phyloP scores from a whole-genome alignment of 2,888 invertebrate genomes.

The Caenorhabditis auriculariae region DNA sequence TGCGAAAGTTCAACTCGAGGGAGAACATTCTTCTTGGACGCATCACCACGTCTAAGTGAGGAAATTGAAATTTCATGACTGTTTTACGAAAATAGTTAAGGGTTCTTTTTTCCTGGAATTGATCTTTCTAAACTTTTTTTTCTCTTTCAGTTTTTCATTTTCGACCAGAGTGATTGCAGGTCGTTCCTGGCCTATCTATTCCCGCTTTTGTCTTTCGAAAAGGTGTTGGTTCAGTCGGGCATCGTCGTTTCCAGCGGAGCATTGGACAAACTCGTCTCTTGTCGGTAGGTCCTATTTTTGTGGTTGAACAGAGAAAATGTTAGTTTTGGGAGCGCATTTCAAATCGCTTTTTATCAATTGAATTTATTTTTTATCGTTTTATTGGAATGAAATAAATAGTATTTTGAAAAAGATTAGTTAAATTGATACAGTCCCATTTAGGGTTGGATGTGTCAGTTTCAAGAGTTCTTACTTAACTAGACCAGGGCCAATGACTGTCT shows the following conservation, averaged over 20 bases:
- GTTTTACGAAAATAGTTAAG: no score
- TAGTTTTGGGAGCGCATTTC: background rate
- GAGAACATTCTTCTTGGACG: slow-evolving; percentile 13
- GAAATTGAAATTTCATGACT: background rate
- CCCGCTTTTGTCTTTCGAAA: slow-evolving; percentile 13
- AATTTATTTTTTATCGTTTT: no score
- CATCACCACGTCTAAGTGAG: slow-evolving; percentile 12
- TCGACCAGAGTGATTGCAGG: slow-evolving; percentile 2
- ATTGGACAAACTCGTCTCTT: slow-evolving; percentile 11
- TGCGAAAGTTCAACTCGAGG: slow-evolving; percentile 9
- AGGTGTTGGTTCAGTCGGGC: slow-evolving; percentile 13
- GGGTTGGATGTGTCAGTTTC: no score
- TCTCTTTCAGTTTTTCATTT: background rate
- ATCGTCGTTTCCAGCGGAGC: slow-evolving; percentile 17
- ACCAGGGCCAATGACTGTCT: no score
- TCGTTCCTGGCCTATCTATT: slow-evolving; percentile 14
- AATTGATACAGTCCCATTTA: no score
- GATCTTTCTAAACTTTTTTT: no score
- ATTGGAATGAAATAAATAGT: no score
- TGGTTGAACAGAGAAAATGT: background rate
- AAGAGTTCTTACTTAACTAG: no score
- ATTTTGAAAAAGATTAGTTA: no score
- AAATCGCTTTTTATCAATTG: no score
- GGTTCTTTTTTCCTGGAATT: no score
- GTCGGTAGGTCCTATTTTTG: slow-evolving; percentile 8